These are phyloP conservation scores for Scomber colias DNA, from an alignment of 2,113 vertebrate genomes.

Conservation along the genomic window DNA sequence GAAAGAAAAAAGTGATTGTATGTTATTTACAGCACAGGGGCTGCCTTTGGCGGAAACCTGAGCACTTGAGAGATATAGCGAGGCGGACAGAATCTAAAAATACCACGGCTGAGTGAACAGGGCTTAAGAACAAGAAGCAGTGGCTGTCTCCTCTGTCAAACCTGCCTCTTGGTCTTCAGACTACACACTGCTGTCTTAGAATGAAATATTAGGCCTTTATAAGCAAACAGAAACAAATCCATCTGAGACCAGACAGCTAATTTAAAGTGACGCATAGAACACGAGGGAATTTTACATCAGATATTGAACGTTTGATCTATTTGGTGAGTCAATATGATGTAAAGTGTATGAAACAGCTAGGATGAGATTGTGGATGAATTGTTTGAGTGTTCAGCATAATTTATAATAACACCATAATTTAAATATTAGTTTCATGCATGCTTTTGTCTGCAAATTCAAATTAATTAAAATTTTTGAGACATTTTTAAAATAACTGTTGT, in stretches of 20 bases:
- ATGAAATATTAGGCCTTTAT: slow-evolving; percentile 60
- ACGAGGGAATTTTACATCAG: slow-evolving; percentile 27
- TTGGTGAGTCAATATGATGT: slow-evolving; percentile 49
- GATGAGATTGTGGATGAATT: slow-evolving; percentile 31
- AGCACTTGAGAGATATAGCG: slow-evolving; percentile 68
- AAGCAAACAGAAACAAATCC: slow-evolving; percentile 67
- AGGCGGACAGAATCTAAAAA: slow-evolving; percentile 78
- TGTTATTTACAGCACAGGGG: slow-evolving; percentile 55
- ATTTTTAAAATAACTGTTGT: not conserved
- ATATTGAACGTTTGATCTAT: slow-evolving; percentile 57
- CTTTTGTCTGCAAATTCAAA: not conserved
- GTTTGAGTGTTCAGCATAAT: slow-evolving; percentile 35
- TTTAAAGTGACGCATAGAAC: slow-evolving; percentile 64
- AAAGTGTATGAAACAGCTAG: slow-evolving; percentile 49
- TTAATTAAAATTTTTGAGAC: not conserved
- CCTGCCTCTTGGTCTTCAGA: slow-evolving; percentile 42
- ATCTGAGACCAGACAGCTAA: slow-evolving; percentile 58
- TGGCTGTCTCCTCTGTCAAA: slow-evolving; percentile 57
- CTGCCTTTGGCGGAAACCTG: slow-evolving; percentile 65
- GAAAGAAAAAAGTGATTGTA: slow-evolving; percentile 19
- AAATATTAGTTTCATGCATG: not conserved
- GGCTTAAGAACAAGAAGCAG: slow-evolving; percentile 59
- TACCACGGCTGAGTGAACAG: slow-evolving; percentile 69
- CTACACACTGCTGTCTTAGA: slow-evolving; percentile 32
- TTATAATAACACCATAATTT: not conserved